Evolutionary conservation across 2,888 invertebrate species (phyloP), one percentile per base, ranked within the genome.

Genomic region (Odontothrips loti): DNA sequence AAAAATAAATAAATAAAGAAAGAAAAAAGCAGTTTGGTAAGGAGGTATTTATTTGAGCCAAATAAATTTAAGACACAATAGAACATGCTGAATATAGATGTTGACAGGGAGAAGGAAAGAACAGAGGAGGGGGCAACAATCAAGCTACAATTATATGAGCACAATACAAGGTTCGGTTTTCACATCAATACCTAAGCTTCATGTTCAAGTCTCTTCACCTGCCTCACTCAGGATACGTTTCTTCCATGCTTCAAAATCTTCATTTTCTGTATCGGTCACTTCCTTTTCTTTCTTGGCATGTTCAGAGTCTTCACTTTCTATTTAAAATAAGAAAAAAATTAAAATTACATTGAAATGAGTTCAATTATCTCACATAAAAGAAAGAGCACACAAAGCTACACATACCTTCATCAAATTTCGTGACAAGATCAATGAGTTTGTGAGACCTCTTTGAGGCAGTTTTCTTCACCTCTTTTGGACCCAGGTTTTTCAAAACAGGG

Each of bases 171-270:
- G 34, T 43, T 43, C 6, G 34, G 34, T 58, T 9, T 17, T 20
- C n/a, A n/a, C n/a, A 58, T 20, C 17, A 58, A 15, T 1, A 15
- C 15, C 6, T 6, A 58, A 58, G 20, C 17, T 15, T 58, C 20
- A 17, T 15, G 20, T 10, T 58, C 15, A 58, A 58, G 17, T 58
- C 11, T 17, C 58, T 58, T 58, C 58, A 58, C 27, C 23, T 1
- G 68, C 68, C 12, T 75, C 68, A 27, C 68, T 27, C 8, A 75
- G 27, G 8, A 75, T 75, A 9, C 68, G n/a, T 27, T 75, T 75
- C 23, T 75, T 75, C 68, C 68, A 75, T 27, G 23, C 68, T 23
- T 75, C 68, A 75, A 75, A 75, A 27, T 75, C 68, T 75, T 75
- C 68, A 27, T 23, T 75, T 12, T 27, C 68, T 75, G 27, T 8